Percentiles rank a stretch among this genome's conserved stretches.
Conservation (phyloP, 2,888 invertebrate genomes). For the Drosophila diplacantha region DNA sequence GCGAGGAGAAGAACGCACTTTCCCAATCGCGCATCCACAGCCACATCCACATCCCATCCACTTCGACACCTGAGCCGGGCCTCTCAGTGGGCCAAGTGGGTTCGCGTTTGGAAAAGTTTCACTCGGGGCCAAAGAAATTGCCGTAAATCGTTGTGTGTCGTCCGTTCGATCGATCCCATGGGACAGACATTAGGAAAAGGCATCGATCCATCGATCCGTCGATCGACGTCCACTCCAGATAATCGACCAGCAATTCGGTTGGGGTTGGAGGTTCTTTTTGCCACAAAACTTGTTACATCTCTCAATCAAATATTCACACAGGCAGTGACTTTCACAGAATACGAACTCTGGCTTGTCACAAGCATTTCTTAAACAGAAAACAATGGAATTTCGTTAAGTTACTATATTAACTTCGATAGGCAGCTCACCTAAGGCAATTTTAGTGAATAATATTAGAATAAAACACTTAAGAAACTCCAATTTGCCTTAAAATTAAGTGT, state of each 20-base stretch:
- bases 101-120: slow-evolving; percentile 20
- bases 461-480: background rate
- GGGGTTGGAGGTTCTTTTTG: slow-evolving; percentile 1
- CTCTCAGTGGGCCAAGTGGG: slow-evolving; percentile 25
- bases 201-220: background rate
- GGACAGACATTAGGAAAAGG: slow-evolving; percentile 15
- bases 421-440: background rate
- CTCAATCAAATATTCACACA: slow-evolving; percentile 4
- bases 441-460: background rate
- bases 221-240: slow-evolving; percentile 9
- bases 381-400: background rate
- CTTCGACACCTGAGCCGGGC: slow-evolving; percentile 22
- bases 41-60: slow-evolving; percentile 15
- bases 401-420: no score
- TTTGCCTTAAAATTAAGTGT: background rate
- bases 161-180: slow-evolving; percentile 9
- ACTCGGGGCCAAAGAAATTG: slow-evolving; percentile 12
- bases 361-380: background rate
- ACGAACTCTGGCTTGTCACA: background rate
- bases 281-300: slow-evolving; percentile 7
- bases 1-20: slow-evolving; percentile 30
- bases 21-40: slow-evolving; percentile 21
- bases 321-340: background rate
- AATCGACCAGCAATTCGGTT: slow-evolving; percentile 6
- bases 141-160: slow-evolving; percentile 8